Base-by-base conservation (phyloP, 2,113 vertebrate genomes). In the Ceyx cyanopectus region DNA sequence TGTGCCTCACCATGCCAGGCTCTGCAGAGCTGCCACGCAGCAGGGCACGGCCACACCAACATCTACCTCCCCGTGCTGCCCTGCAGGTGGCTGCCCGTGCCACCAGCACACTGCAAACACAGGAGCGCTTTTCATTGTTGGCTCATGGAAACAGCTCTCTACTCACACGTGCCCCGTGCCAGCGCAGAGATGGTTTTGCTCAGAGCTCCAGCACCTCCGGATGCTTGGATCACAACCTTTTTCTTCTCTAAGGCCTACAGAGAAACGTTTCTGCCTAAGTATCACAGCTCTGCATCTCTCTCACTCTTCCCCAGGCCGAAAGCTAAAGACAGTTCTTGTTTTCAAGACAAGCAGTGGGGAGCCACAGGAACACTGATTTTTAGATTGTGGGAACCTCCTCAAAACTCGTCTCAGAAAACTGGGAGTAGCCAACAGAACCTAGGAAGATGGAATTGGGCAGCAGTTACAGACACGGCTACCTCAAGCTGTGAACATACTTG, bases 181-280 rank as follows among this genome's bases (percentile, higher is more conserved):
- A 5, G 23, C 0, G 0, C 30, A 50, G 16, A 12, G 34, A 45
- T 9, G 6, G 41, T 26, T 89, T 41, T 82, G 20, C 78, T 53
- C 0, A 1, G 51, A 43, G 45, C 22, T n/a, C 16, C 1, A 1
- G 11, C 3, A 0, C 41, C 40, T 50, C 4, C 0, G 24, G 29
- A 41, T 1, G 1, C 0, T 0, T 32, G 15, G 18, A n/a, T 62
- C 37, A 6, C n/a, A 14, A 46, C 8, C 46, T 19, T 60, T 63
- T 60, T 40, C n/a, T 40, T 80, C 60, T 37, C 3, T 32, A 46
- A 61, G 45, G 50, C 56, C 43, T 48, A 34, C 27, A 29, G 1
- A 74, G 24, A 60, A 82, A 62, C 24, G 27, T 46, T 27, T 83
- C 62, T 5, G 2, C 30, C 23, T 50, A 56, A 41, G 20, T 60